phyloP scores from a whole-genome alignment of 2,113 vertebrate species.

The Sinocyclocheilus rhinocerous region DNA sequence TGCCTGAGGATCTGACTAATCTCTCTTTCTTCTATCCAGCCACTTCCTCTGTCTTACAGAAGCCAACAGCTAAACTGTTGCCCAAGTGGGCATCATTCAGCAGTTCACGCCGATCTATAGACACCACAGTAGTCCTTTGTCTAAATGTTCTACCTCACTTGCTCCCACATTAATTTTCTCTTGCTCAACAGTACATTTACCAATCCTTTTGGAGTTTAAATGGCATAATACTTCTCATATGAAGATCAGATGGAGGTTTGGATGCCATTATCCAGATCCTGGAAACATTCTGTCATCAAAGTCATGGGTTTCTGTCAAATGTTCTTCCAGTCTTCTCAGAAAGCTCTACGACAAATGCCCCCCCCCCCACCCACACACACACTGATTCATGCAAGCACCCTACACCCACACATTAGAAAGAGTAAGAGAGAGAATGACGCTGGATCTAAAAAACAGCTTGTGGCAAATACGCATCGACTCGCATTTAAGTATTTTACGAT shows the following conservation, averaged over 20 bases:
- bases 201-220: neutral
- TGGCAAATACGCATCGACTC: conserved; percentile 1
- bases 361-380: neutral
- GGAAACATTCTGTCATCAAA: neutral
- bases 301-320: neutral
- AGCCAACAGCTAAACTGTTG: neutral
- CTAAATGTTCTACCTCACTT: neutral
- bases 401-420: conserved; percentile 10
- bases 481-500: conserved; percentile 31
- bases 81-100: conserved; percentile 27
- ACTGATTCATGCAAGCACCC: conserved; percentile 4
- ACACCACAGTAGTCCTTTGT: neutral
- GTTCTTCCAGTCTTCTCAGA: conserved; percentile 3
- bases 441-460: conserved; percentile 17
- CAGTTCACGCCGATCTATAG: neutral
- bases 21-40: neutral
- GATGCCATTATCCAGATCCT: neutral
- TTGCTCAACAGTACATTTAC: neutral
- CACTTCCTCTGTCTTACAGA: neutral
- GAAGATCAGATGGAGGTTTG: conserved; percentile 11
- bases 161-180: neutral
- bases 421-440: neutral
- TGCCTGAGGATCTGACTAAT: conserved; percentile 19
- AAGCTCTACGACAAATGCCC: conserved; percentile 15
- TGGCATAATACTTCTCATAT: neutral